Percentiles rank a stretch among this genome's conserved stretches.
These are phyloP conservation scores for Leptobrachium leishanense DNA, from an alignment of 2,113 vertebrate genomes.

Conservation along the genomic window DNA sequence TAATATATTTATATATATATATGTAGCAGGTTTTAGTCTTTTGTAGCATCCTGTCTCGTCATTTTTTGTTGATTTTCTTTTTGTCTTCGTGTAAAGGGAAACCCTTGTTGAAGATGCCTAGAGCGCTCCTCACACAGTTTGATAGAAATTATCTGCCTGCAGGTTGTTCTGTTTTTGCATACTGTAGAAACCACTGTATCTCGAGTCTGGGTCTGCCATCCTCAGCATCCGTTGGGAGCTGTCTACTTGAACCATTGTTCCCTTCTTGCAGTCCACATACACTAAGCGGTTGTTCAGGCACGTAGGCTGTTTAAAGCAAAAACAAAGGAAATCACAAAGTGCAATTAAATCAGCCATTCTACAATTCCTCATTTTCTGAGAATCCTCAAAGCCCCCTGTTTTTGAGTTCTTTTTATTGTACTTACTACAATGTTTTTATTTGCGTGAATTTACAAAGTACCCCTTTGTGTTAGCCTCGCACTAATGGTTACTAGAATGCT, in stretches of 20 bases:
- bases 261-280: constrained; percentile 87
- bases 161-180: constrained; percentile 90
- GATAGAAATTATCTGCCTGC: constrained; percentile 89
- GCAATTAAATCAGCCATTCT: too few species aligned
- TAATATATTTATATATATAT: constrained; percentile 41
- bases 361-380: too few species aligned
- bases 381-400: too few species aligned
- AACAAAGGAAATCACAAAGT: background rate
- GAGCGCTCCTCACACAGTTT: constrained; percentile 78
- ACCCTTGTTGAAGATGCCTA: constrained; percentile 52
- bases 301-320: constrained; percentile 71
- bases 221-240: constrained; percentile 82
- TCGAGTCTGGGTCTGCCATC: constrained; percentile 84
- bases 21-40: constrained; percentile 67
- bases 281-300: constrained; percentile 86
- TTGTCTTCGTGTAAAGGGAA: constrained; percentile 46
- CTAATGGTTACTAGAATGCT: too few species aligned
- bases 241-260: constrained; percentile 81
- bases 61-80: constrained; percentile 31
- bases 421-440: too few species aligned
- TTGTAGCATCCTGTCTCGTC: constrained; percentile 50
- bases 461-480: too few species aligned
- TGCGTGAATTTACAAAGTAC: too few species aligned
- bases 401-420: too few species aligned
- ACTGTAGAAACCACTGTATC: constrained; percentile 91